A percentile compares a stretch with the other conserved stretches of the same genome.
phyloP scores from a whole-genome alignment of 2,888 invertebrate genomes.

The Eupeodes luniger region DNA sequence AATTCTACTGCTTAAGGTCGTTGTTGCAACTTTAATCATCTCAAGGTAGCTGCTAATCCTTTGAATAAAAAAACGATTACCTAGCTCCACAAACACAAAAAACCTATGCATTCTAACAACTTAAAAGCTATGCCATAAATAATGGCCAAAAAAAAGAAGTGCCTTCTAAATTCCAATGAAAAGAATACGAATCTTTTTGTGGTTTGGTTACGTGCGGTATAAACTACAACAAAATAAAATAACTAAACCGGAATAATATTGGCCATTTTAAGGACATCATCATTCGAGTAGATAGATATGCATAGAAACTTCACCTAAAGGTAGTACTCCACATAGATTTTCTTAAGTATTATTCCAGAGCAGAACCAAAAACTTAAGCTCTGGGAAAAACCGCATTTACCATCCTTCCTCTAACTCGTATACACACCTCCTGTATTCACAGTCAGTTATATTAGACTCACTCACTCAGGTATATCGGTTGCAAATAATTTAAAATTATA shows the following conservation, averaged over 20 bases:
- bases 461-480: slow-evolving; percentile 32
- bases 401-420: neutral
- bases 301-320: neutral
- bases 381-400: slow-evolving; percentile 53
- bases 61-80: slow-evolving; percentile 35
- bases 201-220: neutral
- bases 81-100: neutral
- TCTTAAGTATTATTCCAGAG: neutral
- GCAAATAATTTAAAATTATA: slow-evolving; percentile 59
- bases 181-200: slow-evolving; percentile 8
- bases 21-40: neutral
- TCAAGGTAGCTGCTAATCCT: neutral
- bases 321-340: neutral
- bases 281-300: too few species aligned
- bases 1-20: too few species aligned
- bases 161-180: neutral
- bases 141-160: slow-evolving; percentile 31
- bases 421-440: neutral
- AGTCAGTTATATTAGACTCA: neutral
- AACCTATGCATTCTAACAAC: slow-evolving; percentile 48
- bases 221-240: neutral
- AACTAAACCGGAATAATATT: neutral
- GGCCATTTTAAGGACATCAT: neutral
- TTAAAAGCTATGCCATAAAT: slow-evolving; percentile 59
- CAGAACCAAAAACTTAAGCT: neutral